These are phyloP conservation scores for Zele albiditarsus DNA, from an alignment of 2,888 invertebrate genomes.

Conservation along the genomic window DNA sequence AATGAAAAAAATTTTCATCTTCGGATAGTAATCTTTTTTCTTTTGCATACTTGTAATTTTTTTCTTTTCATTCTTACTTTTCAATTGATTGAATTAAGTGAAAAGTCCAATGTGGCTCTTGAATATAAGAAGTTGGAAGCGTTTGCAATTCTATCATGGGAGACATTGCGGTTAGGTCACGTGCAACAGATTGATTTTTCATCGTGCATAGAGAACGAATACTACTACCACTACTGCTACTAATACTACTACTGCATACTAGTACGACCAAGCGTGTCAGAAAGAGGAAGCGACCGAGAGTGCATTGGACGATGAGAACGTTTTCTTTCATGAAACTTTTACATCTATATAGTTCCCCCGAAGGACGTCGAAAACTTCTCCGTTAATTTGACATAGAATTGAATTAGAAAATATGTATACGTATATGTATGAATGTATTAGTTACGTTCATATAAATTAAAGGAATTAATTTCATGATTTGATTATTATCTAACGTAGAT, in stretches of 20 bases:
- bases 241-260: too few relatives aligned
- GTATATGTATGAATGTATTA: background rate
- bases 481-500: too few relatives aligned
- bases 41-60: background rate
- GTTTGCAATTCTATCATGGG: conserved; percentile 1
- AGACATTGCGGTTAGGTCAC: conserved; percentile 16
- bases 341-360: background rate
- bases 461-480: too few relatives aligned
- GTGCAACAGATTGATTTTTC: conserved; percentile 40
- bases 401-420: background rate
- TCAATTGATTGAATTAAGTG: background rate
- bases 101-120: background rate
- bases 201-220: conserved; percentile 9
- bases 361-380: background rate
- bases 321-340: background rate
- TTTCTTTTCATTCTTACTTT: background rate
- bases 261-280: background rate
- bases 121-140: background rate
- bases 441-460: too few relatives aligned
- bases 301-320: background rate
- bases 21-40: background rate
- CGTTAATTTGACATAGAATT: conserved; percentile 8
- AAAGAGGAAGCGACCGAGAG: background rate
- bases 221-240: background rate
- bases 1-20: background rate